These are phyloP conservation scores for Nycticorax nycticorax DNA, from an alignment of 2,113 vertebrate genomes.

Conservation along the genomic window DNA sequence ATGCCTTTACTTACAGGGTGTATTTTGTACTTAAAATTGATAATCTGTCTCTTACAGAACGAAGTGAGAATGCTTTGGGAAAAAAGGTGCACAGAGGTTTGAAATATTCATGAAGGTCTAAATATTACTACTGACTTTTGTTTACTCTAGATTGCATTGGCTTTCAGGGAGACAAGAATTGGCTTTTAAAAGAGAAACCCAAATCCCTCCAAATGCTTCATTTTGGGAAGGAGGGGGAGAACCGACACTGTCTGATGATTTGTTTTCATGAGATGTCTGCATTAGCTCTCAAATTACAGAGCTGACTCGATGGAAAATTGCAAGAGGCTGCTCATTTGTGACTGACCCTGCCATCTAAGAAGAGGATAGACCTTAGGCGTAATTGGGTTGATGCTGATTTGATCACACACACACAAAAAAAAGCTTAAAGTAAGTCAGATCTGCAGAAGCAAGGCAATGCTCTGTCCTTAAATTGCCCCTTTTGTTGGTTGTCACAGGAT, in stretches of 20 bases:
- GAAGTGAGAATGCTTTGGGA: neutral
- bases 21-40: neutral
- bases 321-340: constrained; percentile 70
- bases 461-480: constrained; percentile 31
- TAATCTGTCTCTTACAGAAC: neutral
- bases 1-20: neutral
- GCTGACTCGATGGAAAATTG: constrained; percentile 67
- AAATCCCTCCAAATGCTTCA: neutral
- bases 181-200: constrained; percentile 42
- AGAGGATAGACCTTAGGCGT: constrained; percentile 59
- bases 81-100: neutral
- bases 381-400: constrained; percentile 72
- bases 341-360: constrained; percentile 65
- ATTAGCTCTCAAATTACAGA: constrained; percentile 68
- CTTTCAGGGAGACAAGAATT: constrained; percentile 29
- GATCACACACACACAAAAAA: constrained; percentile 12
- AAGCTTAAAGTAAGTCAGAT: constrained; percentile 55
- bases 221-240: constrained; percentile 32
- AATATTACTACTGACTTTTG: constrained; percentile 31
- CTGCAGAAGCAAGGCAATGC: constrained; percentile 7
- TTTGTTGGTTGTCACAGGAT: constrained; percentile 20
- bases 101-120: constrained; percentile 36
- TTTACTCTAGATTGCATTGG: constrained; percentile 26
- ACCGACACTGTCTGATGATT: constrained; percentile 22
- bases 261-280: constrained; percentile 62